phyloP scores from a whole-genome alignment of 2,888 invertebrate genomes.

The Bembecia ichneumoniformis region DNA sequence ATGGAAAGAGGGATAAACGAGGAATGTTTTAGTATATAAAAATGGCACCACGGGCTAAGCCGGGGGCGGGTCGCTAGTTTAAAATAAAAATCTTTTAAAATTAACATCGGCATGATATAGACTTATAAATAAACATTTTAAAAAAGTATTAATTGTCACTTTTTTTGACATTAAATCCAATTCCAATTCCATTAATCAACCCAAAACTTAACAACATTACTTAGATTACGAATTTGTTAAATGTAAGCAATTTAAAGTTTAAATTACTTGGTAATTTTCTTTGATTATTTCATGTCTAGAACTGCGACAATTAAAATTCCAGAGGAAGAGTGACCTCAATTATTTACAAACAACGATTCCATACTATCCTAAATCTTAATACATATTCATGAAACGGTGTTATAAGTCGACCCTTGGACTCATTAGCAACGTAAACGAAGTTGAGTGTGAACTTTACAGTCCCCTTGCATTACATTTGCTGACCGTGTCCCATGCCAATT shows the following conservation, averaged over 20 bases:
- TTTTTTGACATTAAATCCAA: no score
- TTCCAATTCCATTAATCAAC: no score
- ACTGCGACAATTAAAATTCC: slow-evolving; percentile 31
- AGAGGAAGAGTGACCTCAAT: slow-evolving; percentile 34
- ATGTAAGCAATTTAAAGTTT: background rate
- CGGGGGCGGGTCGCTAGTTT: no score
- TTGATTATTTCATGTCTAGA: background rate
- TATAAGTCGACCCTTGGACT: slow-evolving; percentile 41
- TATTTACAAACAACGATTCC: slow-evolving; percentile 39
- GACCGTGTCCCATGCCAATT: background rate
- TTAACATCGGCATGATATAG: no score
- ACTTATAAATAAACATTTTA: no score
- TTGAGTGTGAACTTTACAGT: slow-evolving; percentile 30
- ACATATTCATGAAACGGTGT: slow-evolving; percentile 56
- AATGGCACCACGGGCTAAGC: no score
- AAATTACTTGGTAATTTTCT: background rate
- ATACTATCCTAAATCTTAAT: slow-evolving; percentile 51
- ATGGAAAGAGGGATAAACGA: no score
- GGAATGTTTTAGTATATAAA: no score
- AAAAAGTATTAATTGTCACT: no score
- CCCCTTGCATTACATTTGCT: slow-evolving; percentile 8
- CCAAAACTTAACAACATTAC: no score
- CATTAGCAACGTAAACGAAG: slow-evolving; percentile 38
- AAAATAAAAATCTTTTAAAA: no score
- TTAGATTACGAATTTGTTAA: background rate